Base-by-base conservation (phyloP, 1,140 invertebrate species). In the Andricus grossulariae region DNA sequence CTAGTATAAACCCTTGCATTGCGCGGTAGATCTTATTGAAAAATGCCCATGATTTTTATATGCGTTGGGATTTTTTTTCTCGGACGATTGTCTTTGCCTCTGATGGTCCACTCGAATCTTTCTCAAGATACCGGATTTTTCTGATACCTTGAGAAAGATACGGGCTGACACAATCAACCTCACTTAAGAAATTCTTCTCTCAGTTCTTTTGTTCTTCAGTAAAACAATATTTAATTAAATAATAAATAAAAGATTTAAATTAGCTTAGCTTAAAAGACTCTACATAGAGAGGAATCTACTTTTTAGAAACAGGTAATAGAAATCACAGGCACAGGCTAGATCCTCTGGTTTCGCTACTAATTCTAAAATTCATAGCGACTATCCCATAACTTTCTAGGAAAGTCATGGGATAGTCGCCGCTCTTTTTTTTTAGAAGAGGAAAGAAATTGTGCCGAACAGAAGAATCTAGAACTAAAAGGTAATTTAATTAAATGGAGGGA, bases 371-470 rank as follows among this genome's bases (percentile, higher is more conserved):
- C 4, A 55, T 57, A 79, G 83, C 83, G 77, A 80, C 80, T 84
- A 84, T 83, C 80, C 74, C 81, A 82, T 13, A 71, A 83, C 60
- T 83, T 71, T 80, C 54, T 15, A 18, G 19, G 55, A 82, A 78
- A 84, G 72, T 84, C 77, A 71, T 82, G 84, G 81, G 73, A 87
- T 80, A 86, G 84, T 45, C 81, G 83, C 80, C 19, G 73, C 70
- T 52, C 57, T 0, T 8, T 77, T 78, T 76, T 72, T 57, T n/a
- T 72, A 77, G 19, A 50, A 77, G 76, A 76, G 18, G 74, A 45
- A 45, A 66, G 5, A 66, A 66, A 15, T 66, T 39, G 6, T 7
- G 3, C n/a, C 25, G 6, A 32, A 21, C 32, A 45, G n/a, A 8
- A 16, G 13, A 66, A 25, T 39, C 4, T 45, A 45, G 8, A 32